Conservation (phyloP, 2,888 invertebrate genomes). For the Loripinus fragilis region DNA sequence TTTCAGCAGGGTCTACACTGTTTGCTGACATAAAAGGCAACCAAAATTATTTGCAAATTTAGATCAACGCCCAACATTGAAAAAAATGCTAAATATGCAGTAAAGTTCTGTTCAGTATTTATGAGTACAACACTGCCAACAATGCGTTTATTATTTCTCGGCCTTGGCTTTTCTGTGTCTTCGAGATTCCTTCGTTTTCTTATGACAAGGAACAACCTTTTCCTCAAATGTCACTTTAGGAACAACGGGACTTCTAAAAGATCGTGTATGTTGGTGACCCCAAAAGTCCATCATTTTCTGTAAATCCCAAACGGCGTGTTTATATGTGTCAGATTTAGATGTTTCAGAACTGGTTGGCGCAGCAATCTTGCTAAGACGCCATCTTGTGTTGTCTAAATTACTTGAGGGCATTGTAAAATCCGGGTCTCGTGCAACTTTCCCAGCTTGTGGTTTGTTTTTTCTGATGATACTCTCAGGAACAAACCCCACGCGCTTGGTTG, state of each 20-base stretch:
- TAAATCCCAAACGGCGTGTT: not conserved
- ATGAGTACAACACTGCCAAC: too few relatives aligned
- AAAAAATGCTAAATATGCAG: too few relatives aligned
- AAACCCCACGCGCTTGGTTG: not conserved
- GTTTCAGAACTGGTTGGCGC: not conserved
- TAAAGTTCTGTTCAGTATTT: too few relatives aligned
- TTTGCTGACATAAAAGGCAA: too few relatives aligned
- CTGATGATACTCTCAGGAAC: conserved; percentile 7
- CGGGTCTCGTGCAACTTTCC: not conserved
- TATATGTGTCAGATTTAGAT: not conserved
- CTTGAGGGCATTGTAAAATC: not conserved
- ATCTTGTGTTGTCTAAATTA: not conserved
- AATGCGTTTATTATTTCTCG: not conserved
- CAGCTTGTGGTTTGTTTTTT: not conserved
- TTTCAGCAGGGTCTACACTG: too few relatives aligned
- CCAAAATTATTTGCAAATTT: too few relatives aligned
- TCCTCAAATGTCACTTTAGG: conserved; percentile 1
- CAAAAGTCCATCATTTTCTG: conserved; percentile 67
- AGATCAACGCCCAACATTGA: too few relatives aligned
- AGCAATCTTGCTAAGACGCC: not conserved
- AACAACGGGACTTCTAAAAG: conserved; percentile 61
- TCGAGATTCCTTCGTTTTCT: not conserved
- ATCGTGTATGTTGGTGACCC: conserved; percentile 69
- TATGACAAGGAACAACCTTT: not conserved
- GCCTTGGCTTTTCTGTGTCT: not conserved